Base-by-base conservation (phyloP, 2,888 invertebrate species). In the Orthonychiurus folsomi region DNA sequence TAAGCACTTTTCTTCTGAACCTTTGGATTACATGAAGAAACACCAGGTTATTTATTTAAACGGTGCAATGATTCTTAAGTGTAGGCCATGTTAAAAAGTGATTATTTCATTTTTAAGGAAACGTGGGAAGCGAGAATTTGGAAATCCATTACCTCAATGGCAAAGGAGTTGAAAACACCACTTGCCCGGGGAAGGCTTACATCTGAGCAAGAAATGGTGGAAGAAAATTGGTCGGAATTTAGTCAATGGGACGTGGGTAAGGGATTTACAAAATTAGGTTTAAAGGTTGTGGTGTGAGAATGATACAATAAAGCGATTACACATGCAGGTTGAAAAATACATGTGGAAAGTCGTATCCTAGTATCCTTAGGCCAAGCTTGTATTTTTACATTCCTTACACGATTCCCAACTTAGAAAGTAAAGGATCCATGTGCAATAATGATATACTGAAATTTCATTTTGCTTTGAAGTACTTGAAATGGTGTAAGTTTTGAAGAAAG, bases 111-210 rank as follows among this genome's bases (percentile, higher is more conserved):
- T 37, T 26, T 23, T 28, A 56, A 70, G 70, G 68, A 69, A 69
- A 55, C 67, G 71, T 96, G 95, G 95, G 95, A 95, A 76, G 87
- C 91, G 72, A 82, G 94, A 66, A 92, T 96, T 60, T 87, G 93
- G 73, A 95, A 95, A 79, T 94, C 93, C 24, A 80, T 96, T 62
- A 93, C 93, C 79, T 93, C 93, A 1, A 95, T 95, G 90, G 92
- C 93, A 73, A 86, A 85, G 53, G 94, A 96, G 78, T 79, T 95
- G 56, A 89, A 74, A 64, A 87, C 92, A 54, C 87, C 89, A 3
- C 78, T 93, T 66, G 89, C 89, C 1, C 85, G 87, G 75, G 80
- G 87, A 68, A 80, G 94, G 67, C 80, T 84, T 12, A 84, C 84
- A 47, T 81, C 82, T 53, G 94, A 95, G 75, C 85, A 85, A 62